A percentile compares a stretch with the other conserved stretches of the same genome.
Conservation (phyloP, 2,888 invertebrate genomes). For the Rhingia campestris region DNA sequence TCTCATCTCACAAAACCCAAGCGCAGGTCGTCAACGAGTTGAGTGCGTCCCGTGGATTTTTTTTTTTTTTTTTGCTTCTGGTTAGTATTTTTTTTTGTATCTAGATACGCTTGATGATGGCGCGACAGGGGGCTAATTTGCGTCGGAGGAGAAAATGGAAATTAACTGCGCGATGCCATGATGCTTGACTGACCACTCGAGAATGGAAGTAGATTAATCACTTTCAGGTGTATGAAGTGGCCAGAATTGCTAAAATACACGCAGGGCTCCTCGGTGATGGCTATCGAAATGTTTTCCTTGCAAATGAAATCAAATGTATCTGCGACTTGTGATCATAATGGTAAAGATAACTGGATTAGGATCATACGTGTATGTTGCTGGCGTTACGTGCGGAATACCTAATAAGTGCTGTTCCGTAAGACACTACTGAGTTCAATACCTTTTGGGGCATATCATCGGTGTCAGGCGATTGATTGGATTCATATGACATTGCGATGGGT, state of each 20-base stretch:
- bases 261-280: neutral
- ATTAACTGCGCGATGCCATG: constrained; percentile 55
- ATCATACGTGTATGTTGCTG: constrained; percentile 11
- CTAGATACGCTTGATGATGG: neutral
- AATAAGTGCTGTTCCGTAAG: neutral
- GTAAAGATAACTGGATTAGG: constrained; percentile 40
- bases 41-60: constrained; percentile 16
- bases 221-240: constrained; percentile 46
- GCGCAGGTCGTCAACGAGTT: neutral
- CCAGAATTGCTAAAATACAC: constrained; percentile 4
- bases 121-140: constrained; percentile 66
- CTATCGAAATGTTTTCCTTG: constrained; percentile 4
- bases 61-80: constrained; percentile 8
- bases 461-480: neutral
- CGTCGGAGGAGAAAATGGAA: constrained; percentile 63
- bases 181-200: constrained; percentile 56
- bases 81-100: constrained; percentile 19
- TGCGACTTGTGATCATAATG: constrained; percentile 52
- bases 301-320: constrained; percentile 15
- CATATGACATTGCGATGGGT: constrained; percentile 29
- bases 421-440: constrained; percentile 37
- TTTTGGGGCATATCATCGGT: neutral
- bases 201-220: constrained; percentile 69
- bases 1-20: neutral
- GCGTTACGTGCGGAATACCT: constrained; percentile 9